Evolutionary conservation across 53 echinoderm and acorn worm genomes (phyloP).

Genomic region (Henricia sp.): DNA sequence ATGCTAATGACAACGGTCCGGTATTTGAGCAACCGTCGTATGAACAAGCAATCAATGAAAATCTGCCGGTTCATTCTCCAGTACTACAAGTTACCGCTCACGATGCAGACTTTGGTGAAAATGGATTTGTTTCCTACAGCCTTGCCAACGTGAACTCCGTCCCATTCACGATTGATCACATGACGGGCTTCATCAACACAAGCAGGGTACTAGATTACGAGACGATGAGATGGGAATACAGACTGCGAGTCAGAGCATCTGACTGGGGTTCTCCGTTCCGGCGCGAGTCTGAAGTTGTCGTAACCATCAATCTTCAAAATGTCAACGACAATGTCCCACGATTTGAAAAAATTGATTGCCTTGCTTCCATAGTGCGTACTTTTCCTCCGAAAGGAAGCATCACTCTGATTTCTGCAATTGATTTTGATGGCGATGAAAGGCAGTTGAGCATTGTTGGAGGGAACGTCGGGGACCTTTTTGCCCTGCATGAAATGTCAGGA

Average conservation of each 20-base stretch:
- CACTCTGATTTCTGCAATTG: conserved; percentile 82
- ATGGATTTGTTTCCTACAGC: conserved; percentile 96
- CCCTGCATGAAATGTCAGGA: conserved; percentile 72
- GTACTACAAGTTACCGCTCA: conserved; percentile 74
- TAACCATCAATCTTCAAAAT: conserved; percentile 70
- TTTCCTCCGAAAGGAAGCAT: conserved; percentile 71
- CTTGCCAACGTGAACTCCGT: conserved; percentile 91
- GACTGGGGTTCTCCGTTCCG: conserved; percentile 96
- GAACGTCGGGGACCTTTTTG: conserved; percentile 81
- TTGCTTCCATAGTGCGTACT: conserved; percentile 81
- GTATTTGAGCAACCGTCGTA: conserved; percentile 76
- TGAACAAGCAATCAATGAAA: conserved; percentile 74
- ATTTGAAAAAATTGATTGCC: conserved; percentile 95
- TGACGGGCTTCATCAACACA: conserved; percentile 90
- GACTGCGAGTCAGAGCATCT: conserved; percentile 83
- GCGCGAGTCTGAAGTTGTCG: conserved; percentile 84
- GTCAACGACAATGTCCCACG: conserved; percentile 91
- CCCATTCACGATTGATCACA: conserved; percentile 92
- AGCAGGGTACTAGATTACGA: conserved; percentile 91
- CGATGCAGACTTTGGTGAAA: conserved; percentile 87
- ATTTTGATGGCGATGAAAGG: conserved; percentile 85
- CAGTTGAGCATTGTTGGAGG: conserved; percentile 71
- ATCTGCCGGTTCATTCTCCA: conserved; percentile 61
- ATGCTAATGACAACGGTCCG: conserved; percentile 96
- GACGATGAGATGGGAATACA: conserved; percentile 85